phyloP scores from a whole-genome alignment of 2,797 vertebrate species.

The Sebastiscus albofasciatus region DNA sequence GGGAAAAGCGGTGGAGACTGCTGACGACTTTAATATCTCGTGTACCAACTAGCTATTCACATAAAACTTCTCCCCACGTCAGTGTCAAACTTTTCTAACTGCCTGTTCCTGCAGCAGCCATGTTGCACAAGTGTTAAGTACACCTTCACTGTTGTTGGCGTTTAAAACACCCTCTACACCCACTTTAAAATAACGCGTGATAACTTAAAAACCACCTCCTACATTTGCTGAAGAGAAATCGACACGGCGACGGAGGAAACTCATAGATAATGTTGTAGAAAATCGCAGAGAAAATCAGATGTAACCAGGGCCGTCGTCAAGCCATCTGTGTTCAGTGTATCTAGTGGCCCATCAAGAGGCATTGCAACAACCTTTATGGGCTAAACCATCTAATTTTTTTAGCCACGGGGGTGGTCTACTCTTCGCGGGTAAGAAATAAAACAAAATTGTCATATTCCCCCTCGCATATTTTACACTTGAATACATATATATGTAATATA shows the following conservation, averaged over 20 bases:
- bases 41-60: conserved; percentile 37
- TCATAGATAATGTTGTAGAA: neutral
- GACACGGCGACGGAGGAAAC: neutral
- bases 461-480: rapidly evolving
- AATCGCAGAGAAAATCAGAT: neutral
- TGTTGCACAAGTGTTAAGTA: conserved; percentile 83
- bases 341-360: conserved; percentile 58
- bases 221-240: conserved; percentile 2
- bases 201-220: conserved; percentile 24
- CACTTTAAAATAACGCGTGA: conserved; percentile 23
- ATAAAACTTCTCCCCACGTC: conserved; percentile 80
- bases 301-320: neutral
- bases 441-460: rapidly evolving
- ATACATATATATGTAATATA: rapidly evolving
- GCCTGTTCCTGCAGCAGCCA: conserved; percentile 81
- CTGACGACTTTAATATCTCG: conserved; percentile 46
- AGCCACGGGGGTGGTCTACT: neutral
- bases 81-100: conserved; percentile 83
- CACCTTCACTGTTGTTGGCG: conserved; percentile 63
- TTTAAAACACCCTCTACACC: conserved; percentile 17
- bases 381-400: conserved; percentile 57
- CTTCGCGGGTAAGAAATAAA: neutral
- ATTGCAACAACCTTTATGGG: conserved; percentile 77
- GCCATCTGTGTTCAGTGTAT: conserved; percentile 52
- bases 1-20: conserved; percentile 26